Evolutionary conservation across 2,113 vertebrate genomes (phyloP).

Genomic region (Dasypus novemcinctus): DNA sequence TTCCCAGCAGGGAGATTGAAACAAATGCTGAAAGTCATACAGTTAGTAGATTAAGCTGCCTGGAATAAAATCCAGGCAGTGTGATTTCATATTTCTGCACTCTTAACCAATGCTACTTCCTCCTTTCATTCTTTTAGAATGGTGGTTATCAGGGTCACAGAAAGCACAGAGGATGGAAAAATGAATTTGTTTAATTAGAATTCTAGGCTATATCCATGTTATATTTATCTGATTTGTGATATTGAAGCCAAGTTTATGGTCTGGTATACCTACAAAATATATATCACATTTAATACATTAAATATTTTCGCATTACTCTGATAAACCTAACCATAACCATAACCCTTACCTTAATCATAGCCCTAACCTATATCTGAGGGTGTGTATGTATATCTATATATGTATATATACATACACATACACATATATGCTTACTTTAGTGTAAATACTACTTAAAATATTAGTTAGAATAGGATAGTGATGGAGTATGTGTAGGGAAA

Average conservation of each 20-base stretch:
- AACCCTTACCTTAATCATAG: too few relatives aligned
- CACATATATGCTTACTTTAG: neutral
- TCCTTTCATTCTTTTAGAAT: neutral
- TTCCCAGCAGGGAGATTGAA: neutral
- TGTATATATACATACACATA: too few relatives aligned
- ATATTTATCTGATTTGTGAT: neutral
- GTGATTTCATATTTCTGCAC: neutral
- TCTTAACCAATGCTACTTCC: neutral
- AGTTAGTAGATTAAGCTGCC: neutral
- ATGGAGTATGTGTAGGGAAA: neutral
- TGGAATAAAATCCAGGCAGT: neutral
- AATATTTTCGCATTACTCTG: neutral
- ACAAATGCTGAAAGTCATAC: neutral
- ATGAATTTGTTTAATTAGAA: neutral
- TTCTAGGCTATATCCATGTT: neutral
- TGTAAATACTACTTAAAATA: neutral
- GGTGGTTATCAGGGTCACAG: too few relatives aligned
- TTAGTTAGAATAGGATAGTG: neutral
- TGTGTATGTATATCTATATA: too few relatives aligned
- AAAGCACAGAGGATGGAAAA: neutral
- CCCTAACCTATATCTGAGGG: too few relatives aligned
- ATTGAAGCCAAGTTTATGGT: neutral
- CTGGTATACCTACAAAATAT: neutral
- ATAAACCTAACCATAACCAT: too few relatives aligned
- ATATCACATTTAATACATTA: neutral